phyloP scores from a whole-genome alignment of 1,140 invertebrate genomes.

The Diachasmimorpha longicaudata region DNA sequence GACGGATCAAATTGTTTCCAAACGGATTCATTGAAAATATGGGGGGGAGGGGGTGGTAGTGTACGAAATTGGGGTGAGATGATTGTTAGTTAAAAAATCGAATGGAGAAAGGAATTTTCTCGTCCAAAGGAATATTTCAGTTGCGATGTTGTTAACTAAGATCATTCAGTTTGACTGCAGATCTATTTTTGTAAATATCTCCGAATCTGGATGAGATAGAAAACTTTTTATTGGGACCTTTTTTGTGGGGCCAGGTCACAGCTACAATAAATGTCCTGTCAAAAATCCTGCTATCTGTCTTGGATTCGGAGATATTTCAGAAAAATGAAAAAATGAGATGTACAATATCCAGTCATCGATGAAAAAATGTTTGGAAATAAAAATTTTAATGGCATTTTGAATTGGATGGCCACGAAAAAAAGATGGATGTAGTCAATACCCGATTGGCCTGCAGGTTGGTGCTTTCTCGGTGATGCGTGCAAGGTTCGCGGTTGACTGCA shows the following conservation, averaged over 20 bases:
- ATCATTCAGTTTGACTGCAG: too few species aligned
- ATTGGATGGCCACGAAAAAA: constrained; percentile 25
- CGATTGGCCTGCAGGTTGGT: constrained; percentile 3
- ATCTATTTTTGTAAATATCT: too few species aligned
- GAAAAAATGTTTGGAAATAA: neutral
- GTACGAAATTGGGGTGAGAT: neutral
- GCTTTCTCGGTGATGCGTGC: constrained; percentile 35
- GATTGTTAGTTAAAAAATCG: neutral
- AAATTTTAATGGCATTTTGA: neutral
- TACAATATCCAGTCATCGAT: too few species aligned
- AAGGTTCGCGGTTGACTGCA: constrained; percentile 49
- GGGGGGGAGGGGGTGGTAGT: neutral
- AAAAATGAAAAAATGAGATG: neutral
- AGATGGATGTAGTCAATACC: neutral
- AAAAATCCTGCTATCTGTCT: too few species aligned
- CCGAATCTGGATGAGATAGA: too few species aligned
- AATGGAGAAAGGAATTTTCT: too few species aligned
- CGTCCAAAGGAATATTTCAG: too few species aligned
- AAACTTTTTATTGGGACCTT: too few species aligned
- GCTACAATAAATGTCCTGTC: too few species aligned
- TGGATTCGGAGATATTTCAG: too few species aligned
- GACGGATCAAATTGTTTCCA: neutral
- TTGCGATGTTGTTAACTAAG: too few species aligned
- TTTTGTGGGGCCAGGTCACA: too few species aligned
- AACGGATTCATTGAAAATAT: neutral